Evolutionary conservation across 2,888 invertebrate species (phyloP).

Genomic region (Eueremaeus valkanovi): DNA sequence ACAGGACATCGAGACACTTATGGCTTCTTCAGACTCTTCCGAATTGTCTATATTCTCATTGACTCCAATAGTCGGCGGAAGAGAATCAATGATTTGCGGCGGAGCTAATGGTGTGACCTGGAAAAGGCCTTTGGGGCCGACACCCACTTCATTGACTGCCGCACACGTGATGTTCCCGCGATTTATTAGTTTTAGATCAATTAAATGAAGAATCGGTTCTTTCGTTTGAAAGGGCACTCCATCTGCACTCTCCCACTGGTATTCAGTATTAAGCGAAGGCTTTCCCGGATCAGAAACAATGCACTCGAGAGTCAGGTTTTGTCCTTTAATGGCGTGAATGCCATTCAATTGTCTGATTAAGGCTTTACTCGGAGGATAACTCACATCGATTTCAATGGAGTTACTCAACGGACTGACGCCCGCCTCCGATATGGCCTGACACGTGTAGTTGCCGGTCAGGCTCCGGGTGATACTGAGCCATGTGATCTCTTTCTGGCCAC

Average conservation of each 20-base stretch:
- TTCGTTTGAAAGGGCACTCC: conserved; percentile 42
- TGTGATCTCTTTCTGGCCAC: conserved; percentile 46
- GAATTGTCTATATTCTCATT: conserved; percentile 29
- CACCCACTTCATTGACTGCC: conserved; percentile 78
- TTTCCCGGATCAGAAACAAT: conserved; percentile 75
- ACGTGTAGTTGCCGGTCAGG: conserved; percentile 46
- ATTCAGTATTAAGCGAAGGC: conserved; percentile 57
- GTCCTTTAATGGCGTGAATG: conserved; percentile 72
- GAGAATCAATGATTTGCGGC: conserved; percentile 33
- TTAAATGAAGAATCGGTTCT: conserved; percentile 61
- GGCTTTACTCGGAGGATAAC: conserved; percentile 75
- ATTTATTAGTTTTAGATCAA: conserved; percentile 64
- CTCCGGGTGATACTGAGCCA: conserved; percentile 45
- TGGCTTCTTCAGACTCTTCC: neutral
- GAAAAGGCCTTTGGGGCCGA: conserved; percentile 44
- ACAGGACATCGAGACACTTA: conserved; percentile 57
- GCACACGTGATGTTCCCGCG: conserved; percentile 84
- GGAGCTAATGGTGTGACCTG: conserved; percentile 33
- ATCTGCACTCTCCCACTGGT: conserved; percentile 46
- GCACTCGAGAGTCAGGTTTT: conserved; percentile 73
- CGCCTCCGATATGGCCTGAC: conserved; percentile 46
- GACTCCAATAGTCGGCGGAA: conserved; percentile 38
- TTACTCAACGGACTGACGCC: conserved; percentile 45
- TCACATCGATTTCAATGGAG: conserved; percentile 44
- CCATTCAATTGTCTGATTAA: conserved; percentile 66